phyloP scores from a whole-genome alignment of 2,888 invertebrate species.

The Mythimna ferrago region DNA sequence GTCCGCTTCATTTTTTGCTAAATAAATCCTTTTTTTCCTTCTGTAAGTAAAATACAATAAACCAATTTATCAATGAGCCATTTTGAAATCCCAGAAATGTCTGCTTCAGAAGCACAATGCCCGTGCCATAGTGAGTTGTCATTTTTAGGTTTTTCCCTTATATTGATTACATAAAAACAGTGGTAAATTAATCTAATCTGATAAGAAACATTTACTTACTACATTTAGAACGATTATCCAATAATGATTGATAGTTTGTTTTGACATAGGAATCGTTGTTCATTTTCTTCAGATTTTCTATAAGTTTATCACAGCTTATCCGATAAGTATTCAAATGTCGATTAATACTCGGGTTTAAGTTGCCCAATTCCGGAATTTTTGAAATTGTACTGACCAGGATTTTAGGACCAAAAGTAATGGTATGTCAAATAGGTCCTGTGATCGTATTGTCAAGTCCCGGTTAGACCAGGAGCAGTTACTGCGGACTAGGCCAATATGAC shows the following conservation, averaged over 20 bases:
- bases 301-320: background rate
- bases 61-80: background rate
- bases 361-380: background rate
- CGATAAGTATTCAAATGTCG: background rate
- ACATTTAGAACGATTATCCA: conserved; percentile 33
- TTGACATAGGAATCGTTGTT: conserved; percentile 3
- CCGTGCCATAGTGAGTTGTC: background rate
- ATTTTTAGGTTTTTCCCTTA: conserved; percentile 36
- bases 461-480: background rate
- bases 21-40: background rate
- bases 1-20: background rate
- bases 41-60: background rate
- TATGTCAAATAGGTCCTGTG: background rate
- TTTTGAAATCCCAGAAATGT: background rate
- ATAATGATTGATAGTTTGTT: conserved; percentile 32
- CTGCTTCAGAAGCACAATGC: background rate
- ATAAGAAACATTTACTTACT: conserved; percentile 26
- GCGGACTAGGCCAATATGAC: no score
- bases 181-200: conserved; percentile 41
- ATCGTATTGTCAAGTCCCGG: background rate
- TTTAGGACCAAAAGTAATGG: background rate
- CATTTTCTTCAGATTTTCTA: conserved; percentile 2
- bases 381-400: background rate
- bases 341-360: no score
- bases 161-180: conserved; percentile 27